phyloP scores from a whole-genome alignment of 2,797 vertebrate species.

The Labroides dimidiatus region DNA sequence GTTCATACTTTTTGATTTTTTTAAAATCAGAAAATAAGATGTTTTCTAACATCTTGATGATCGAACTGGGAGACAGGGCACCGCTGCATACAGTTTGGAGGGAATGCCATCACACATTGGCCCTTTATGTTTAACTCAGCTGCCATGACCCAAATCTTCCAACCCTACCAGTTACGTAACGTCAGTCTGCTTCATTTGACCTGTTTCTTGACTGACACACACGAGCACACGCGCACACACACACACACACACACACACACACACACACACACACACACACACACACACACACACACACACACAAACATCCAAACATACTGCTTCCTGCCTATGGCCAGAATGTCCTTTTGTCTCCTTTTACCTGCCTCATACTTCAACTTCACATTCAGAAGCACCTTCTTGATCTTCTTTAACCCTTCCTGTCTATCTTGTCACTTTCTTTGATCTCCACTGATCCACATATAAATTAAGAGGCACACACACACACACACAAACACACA shows the following conservation, averaged over 20 bases:
- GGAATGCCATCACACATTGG: constrained; percentile 51
- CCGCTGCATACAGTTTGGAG: constrained; percentile 27
- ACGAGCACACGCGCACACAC: constrained; percentile 15
- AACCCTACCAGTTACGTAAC: constrained; percentile 67
- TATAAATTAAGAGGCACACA: background rate
- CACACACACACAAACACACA: constrained; percentile 7
- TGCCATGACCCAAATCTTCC: constrained; percentile 67
- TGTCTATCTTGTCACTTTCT: constrained; percentile 12
- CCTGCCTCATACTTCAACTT: constrained; percentile 13
- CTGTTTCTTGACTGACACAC: constrained; percentile 45
- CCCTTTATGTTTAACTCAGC: constrained; percentile 53
- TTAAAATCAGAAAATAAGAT: too few species aligned
- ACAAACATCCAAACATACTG: background rate
- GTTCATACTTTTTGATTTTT: background rate
- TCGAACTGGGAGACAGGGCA: too few species aligned
- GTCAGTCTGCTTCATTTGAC: constrained; percentile 58
- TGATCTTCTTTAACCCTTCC: constrained; percentile 14
- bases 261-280: constrained; percentile 8
- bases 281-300: constrained; percentile 12
- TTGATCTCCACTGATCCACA: constrained; percentile 22
- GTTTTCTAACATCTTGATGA: too few species aligned
- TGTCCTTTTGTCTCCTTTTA: constrained; percentile 24
- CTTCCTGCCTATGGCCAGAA: constrained; percentile 30
- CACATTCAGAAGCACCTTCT: background rate
- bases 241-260: background rate